A percentile compares a stretch with the other conserved stretches of the same genome.
These are phyloP conservation scores for Drosophila bifasciata DNA, from an alignment of 1,140 invertebrate species.

Conservation along the genomic window DNA sequence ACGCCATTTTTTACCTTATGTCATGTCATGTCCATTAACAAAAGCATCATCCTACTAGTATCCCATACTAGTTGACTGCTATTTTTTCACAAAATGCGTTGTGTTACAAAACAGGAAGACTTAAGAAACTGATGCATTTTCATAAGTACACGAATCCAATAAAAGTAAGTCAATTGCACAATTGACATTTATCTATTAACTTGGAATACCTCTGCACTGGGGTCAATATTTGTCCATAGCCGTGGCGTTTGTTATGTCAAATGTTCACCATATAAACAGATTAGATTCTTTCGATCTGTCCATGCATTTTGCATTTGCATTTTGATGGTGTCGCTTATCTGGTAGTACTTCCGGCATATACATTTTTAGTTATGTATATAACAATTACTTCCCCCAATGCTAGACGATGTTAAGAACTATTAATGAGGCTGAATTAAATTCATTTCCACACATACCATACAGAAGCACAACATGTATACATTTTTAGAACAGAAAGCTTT, in stretches of 20 bases:
- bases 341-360: neutral
- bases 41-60: constrained; percentile 2
- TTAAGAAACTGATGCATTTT: too few species aligned
- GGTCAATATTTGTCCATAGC: too few species aligned
- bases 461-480: constrained; percentile 14
- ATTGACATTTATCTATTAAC: too few species aligned
- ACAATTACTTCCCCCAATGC: constrained; percentile 7
- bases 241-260: too few species aligned
- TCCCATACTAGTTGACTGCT: too few species aligned
- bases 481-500: neutral
- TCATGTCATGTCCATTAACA: constrained; percentile 1
- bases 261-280: too few species aligned
- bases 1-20: neutral
- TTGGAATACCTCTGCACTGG: too few species aligned
- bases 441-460: constrained; percentile 16
- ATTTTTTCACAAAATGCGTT: neutral
- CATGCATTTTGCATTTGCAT: too few species aligned
- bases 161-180: too few species aligned
- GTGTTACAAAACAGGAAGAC: neutral
- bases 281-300: too few species aligned
- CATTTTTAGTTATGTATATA: constrained; percentile 11
- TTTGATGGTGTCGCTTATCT: too few species aligned
- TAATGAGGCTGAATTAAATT: constrained; percentile 46
- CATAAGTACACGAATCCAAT: too few species aligned
- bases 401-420: constrained; percentile 27